Conservation (phyloP, 1,140 invertebrate species). For the Rhagoletis zephyria region DNA sequence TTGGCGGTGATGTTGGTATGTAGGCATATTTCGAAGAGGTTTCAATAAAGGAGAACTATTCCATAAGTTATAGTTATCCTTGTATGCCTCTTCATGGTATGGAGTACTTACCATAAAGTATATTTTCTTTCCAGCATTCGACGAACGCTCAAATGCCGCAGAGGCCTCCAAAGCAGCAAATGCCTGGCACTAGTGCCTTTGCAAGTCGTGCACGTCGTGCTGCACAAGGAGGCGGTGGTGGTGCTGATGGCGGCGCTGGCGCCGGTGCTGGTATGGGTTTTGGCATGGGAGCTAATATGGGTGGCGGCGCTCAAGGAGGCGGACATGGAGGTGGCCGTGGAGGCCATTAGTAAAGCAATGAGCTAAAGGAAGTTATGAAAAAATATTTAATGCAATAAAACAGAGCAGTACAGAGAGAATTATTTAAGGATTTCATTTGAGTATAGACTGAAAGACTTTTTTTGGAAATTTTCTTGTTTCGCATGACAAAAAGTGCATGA, state of each 20-base stretch:
- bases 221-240: conserved; percentile 3
- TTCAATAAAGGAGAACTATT: background rate
- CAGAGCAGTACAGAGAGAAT: conserved; percentile 14
- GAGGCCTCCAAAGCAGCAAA: background rate
- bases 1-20: conserved; percentile 2
- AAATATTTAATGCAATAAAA: conserved; percentile 29
- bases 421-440: background rate
- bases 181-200: background rate
- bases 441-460: too few relatives aligned
- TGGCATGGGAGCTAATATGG: conserved; percentile 42
- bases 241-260: background rate
- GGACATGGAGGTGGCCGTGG: background rate
- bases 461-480: too few relatives aligned
- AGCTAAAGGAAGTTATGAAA: background rate
- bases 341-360: background rate
- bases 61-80: background rate
- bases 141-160: conserved; percentile 5
- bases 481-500: too few relatives aligned
- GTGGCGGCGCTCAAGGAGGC: background rate
- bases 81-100: background rate
- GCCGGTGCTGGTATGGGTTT: conserved; percentile 12
- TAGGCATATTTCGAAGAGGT: background rate
- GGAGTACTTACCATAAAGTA: background rate
- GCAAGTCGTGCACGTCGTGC: background rate
- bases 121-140: background rate